Evolutionary conservation across 2,888 invertebrate genomes (phyloP).

Genomic region (Rugalucina vietnamica): DNA sequence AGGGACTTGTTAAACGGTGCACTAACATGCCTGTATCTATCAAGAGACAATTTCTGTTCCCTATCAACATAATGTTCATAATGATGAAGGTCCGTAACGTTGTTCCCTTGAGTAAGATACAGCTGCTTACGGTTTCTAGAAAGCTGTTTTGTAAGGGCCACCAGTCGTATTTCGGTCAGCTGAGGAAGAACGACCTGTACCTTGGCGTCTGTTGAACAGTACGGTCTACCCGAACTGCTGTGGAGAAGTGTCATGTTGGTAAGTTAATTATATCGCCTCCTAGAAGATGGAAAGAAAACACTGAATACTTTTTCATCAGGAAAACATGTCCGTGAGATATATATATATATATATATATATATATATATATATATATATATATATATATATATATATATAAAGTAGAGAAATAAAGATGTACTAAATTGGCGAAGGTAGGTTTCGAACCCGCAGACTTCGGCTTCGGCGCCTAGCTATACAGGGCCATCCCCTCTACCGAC

Average conservation of each 20-base stretch:
- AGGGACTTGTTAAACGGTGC: conserved; percentile 61
- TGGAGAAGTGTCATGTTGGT: conserved; percentile 53
- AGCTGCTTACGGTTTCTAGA: conserved; percentile 61
- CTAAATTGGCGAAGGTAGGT: too few species aligned
- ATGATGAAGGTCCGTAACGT: conserved; percentile 47
- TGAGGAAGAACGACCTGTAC: conserved; percentile 63
- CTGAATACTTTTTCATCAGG: background rate
- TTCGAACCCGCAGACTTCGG: too few species aligned
- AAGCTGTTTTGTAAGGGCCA: conserved; percentile 61
- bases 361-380: too few species aligned
- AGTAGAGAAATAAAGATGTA: too few species aligned
- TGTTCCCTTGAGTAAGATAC: conserved; percentile 64
- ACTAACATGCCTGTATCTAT: conserved; percentile 48
- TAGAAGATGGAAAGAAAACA: background rate
- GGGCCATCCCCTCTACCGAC: too few species aligned
- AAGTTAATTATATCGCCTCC: background rate
- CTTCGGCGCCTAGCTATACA: too few species aligned
- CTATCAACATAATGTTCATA: conserved; percentile 49
- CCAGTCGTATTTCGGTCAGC: conserved; percentile 62
- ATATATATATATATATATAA: too few species aligned
- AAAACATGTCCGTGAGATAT: background rate
- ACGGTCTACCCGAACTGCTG: conserved; percentile 60
- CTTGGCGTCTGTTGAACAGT: conserved; percentile 60
- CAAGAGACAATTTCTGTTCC: conserved; percentile 60
- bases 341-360: background rate